Evolutionary conservation across 2,888 invertebrate species (phyloP).

Genomic region (Penaeus monodon): DNA sequence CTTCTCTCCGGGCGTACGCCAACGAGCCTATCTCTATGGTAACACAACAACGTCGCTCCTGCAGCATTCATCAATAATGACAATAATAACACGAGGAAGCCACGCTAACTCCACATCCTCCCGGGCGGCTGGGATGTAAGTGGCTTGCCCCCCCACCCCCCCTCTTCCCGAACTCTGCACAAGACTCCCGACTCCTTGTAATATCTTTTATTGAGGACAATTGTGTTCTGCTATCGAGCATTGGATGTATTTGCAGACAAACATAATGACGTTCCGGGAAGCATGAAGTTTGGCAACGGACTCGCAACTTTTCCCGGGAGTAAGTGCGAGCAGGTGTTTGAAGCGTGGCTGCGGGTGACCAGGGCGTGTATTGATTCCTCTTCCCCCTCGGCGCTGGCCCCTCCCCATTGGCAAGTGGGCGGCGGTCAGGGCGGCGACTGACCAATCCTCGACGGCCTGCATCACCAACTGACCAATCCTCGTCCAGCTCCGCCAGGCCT

Average conservation of each 20-base stretch:
- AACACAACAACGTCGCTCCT: conserved; percentile 35
- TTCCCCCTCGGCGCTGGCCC: conserved; percentile 58
- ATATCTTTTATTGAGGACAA: not conserved
- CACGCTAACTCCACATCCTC: conserved; percentile 35
- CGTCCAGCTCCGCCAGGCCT: conserved; percentile 63
- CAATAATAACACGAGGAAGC: conserved; percentile 32
- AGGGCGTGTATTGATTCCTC: conserved; percentile 52
- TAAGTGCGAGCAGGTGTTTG: conserved; percentile 59
- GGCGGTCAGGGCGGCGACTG: conserved; percentile 61
- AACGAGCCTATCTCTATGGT: conserved; percentile 33
- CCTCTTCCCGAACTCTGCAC: not conserved
- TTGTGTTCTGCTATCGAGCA: conserved; percentile 19
- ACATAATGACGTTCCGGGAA: conserved; percentile 30
- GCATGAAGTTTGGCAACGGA: conserved; percentile 45
- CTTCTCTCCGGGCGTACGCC: not conserved
- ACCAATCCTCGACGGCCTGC: conserved; percentile 63
- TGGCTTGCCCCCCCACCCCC: not conserved
- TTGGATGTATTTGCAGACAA: conserved; percentile 28
- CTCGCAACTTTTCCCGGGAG: conserved; percentile 37
- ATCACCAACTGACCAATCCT: conserved; percentile 61
- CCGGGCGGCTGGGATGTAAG: conserved; percentile 11
- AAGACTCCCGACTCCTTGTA: not conserved
- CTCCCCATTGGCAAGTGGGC: conserved; percentile 62
- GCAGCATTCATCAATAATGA: conserved; percentile 52
- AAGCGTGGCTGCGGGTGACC: conserved; percentile 56